A percentile compares a stretch with the other conserved stretches of the same genome.
These are phyloP conservation scores for Tachysurus vachellii DNA, from an alignment of 2,113 vertebrate genomes.

Conservation along the genomic window DNA sequence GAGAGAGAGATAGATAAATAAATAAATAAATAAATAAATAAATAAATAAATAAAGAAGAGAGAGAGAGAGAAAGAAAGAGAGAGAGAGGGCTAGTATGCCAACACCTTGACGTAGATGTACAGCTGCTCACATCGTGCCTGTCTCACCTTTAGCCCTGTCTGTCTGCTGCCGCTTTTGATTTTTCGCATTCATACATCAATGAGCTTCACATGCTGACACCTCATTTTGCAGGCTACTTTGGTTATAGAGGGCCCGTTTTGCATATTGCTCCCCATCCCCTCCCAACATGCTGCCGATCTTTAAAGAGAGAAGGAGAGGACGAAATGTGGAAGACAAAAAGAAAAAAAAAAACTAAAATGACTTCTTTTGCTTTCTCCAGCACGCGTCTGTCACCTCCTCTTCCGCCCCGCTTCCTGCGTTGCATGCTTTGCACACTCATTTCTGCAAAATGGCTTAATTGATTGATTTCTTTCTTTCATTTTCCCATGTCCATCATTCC, in stretches of 20 bases:
- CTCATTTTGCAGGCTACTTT: slow-evolving; percentile 99
- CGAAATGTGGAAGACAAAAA: neutral
- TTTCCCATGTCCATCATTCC: slow-evolving; percentile 47
- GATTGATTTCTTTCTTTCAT: slow-evolving; percentile 68
- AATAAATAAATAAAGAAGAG: neutral
- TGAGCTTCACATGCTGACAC: slow-evolving; percentile 98
- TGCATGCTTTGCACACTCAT: slow-evolving; percentile 79
- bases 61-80: slow-evolving; percentile 23
- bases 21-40: neutral
- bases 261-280: slow-evolving; percentile 93
- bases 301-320: slow-evolving; percentile 76
- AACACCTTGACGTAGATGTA: slow-evolving; percentile 97
- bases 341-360: slow-evolving; percentile 40
- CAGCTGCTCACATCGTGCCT: slow-evolving; percentile 93
- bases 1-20: neutral
- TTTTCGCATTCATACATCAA: slow-evolving; percentile 99
- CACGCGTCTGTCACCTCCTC: slow-evolving; percentile 34
- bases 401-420: slow-evolving; percentile 62
- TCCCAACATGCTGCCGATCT: slow-evolving; percentile 89
- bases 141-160: slow-evolving; percentile 97
- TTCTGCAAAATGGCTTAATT: slow-evolving; percentile 86
- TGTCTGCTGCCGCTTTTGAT: slow-evolving; percentile 99
- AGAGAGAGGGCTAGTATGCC: slow-evolving; percentile 74
- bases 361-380: slow-evolving; percentile 67
- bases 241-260: slow-evolving; percentile 97